These are phyloP conservation scores for Phoronis australis DNA, from an alignment of 2,888 invertebrate species.

Conservation along the genomic window DNA sequence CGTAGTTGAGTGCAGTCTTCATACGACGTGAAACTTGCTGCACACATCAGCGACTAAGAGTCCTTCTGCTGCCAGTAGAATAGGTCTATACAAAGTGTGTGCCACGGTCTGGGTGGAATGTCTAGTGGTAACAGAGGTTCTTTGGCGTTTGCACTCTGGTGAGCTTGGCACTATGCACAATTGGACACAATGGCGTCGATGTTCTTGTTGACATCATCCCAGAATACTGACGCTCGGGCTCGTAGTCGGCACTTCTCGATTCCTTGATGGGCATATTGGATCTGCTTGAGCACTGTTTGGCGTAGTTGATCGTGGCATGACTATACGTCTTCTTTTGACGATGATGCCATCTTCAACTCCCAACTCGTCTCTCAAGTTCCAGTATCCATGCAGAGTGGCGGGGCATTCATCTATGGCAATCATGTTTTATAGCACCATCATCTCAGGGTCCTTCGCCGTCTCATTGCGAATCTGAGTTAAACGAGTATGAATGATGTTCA, in stretches of 20 bases:
- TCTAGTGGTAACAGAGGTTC: not conserved
- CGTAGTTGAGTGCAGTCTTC: not conserved
- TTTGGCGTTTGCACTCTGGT: no score
- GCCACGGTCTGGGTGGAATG: not conserved
- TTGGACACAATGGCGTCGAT: not conserved
- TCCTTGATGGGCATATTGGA: not conserved
- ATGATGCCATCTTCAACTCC: conserved; percentile 4
- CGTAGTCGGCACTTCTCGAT: not conserved
- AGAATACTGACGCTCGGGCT: not conserved
- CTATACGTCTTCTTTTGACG: conserved; percentile 2
- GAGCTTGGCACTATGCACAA: no score
- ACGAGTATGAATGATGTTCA: no score
- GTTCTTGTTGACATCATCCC: not conserved
- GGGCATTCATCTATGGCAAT: conserved; percentile 1
- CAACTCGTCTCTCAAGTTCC: conserved; percentile 2
- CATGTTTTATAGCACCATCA: conserved; percentile 2
- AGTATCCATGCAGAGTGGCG: conserved; percentile 3
- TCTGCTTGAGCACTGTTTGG: no score
- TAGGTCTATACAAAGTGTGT: not conserved
- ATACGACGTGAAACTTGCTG: conserved; percentile 4
- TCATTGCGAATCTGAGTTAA: not conserved
- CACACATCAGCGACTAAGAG: conserved; percentile 1
- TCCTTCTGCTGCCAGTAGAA: not conserved
- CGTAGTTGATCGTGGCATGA: no score
- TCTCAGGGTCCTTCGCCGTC: not conserved